Conservation (phyloP, 2,888 invertebrate species). For the Spialia ferax region DNA sequence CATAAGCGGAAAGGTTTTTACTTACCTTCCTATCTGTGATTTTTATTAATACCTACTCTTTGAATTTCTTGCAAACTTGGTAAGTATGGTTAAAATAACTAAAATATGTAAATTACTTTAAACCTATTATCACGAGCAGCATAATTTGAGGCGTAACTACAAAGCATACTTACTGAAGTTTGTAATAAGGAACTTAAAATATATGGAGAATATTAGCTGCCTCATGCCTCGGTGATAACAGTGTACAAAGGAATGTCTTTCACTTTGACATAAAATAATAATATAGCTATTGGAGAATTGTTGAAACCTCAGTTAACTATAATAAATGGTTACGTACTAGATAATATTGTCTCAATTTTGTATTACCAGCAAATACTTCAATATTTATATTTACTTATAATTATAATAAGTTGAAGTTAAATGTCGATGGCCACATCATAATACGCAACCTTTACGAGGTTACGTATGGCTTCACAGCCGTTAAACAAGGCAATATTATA, state of each 20-base stretch:
- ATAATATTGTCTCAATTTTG: no score
- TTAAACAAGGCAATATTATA: conserved; percentile 8
- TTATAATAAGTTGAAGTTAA: no score
- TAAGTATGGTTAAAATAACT: background rate
- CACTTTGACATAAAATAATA: background rate
- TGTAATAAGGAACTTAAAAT: conserved; percentile 8
- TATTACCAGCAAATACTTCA: no score
- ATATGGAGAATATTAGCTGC: background rate
- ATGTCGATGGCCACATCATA: background rate
- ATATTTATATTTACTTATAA: no score
- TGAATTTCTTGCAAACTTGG: background rate
- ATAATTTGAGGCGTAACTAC: background rate
- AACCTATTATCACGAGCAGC: background rate
- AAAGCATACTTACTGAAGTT: background rate
- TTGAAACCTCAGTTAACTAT: background rate
- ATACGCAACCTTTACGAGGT: conserved; percentile 2
- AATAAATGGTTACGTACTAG: no score
- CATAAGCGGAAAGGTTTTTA: no score
- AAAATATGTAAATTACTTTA: background rate
- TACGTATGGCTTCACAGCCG: conserved; percentile 11
- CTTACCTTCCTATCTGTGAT: no score
- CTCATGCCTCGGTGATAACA: background rate
- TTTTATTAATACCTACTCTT: no score
- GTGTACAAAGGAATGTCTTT: background rate
- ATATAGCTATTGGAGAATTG: background rate